Conservation (phyloP, 1,140 invertebrate genomes). For the Cydia amplana region DNA sequence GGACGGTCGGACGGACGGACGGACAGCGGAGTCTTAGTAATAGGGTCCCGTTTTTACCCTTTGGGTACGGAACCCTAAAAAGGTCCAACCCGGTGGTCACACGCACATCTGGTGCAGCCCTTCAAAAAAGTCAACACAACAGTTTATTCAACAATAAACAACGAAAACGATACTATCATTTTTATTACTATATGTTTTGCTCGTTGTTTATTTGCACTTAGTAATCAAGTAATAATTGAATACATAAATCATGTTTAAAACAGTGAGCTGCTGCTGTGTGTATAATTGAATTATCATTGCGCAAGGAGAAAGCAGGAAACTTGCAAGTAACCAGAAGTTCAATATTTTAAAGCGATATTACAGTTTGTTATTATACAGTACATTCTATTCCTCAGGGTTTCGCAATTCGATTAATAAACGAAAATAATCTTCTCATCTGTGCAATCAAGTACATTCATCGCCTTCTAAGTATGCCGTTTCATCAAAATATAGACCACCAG, state of each 20-base stretch:
- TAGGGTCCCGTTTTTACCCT: too few species aligned
- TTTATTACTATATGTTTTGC: not conserved
- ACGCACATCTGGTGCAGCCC: not conserved
- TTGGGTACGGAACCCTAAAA: too few species aligned
- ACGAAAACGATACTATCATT: not conserved
- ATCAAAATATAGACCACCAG: not conserved
- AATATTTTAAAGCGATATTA: constrained; percentile 56
- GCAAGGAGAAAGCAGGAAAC: constrained; percentile 70
- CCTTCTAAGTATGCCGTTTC: not conserved
- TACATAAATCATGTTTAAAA: constrained; percentile 50
- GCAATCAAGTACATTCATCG: not conserved
- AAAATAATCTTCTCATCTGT: not conserved
- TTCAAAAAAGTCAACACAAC: not conserved
- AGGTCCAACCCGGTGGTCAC: not conserved
- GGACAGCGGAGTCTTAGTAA: too few species aligned
- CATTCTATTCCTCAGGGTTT: constrained; percentile 35
- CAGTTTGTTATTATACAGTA: constrained; percentile 38
- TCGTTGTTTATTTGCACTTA: not conserved
- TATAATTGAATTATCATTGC: constrained; percentile 38
- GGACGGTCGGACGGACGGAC: too few species aligned
- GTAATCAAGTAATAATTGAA: constrained; percentile 26
- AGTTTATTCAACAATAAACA: not conserved
- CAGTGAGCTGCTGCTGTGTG: constrained; percentile 43
- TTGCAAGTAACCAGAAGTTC: constrained; percentile 47
- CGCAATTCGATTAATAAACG: constrained; percentile 3